Percentiles rank a stretch among this genome's conserved stretches.
Evolutionary conservation across 2,113 vertebrate species (phyloP).

Genomic region (Percina caprodes): DNA sequence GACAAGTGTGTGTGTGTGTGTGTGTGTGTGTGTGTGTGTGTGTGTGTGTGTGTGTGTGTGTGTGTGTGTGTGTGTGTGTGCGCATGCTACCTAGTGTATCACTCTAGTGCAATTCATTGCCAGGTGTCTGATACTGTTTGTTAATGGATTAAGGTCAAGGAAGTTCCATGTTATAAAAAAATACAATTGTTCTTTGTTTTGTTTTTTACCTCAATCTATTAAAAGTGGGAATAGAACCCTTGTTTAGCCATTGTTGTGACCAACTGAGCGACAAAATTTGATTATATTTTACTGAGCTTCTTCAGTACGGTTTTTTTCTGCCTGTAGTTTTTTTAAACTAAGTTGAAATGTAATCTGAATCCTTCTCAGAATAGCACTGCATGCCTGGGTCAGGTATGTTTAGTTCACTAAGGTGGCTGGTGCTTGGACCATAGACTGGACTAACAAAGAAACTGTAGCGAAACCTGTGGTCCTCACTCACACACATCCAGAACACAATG

Average conservation of each 20-base stretch:
- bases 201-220: not conserved
- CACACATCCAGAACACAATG: slow-evolving; percentile 31
- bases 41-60: too few species aligned
- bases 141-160: not conserved
- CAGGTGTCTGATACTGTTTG: not conserved
- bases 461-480: not conserved
- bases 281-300: not conserved
- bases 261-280: not conserved
- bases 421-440: not conserved
- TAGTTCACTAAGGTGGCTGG: slow-evolving; percentile 26
- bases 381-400: slow-evolving; percentile 33
- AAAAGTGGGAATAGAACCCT: not conserved
- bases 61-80: too few species aligned
- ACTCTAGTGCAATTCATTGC: not conserved
- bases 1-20: not conserved
- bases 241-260: not conserved
- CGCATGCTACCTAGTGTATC: not conserved
- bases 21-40: not conserved
- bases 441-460: not conserved
- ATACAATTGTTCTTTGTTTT: not conserved
- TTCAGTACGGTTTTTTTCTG: slow-evolving; percentile 1
- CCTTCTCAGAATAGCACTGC: slow-evolving; percentile 50
- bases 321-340: slow-evolving; percentile 20
- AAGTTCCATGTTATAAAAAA: not conserved
- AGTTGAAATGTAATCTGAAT: slow-evolving; percentile 30